Percentiles rank a stretch among this genome's conserved stretches.
phyloP scores from a whole-genome alignment of 2,888 invertebrate genomes.

The Ganaspis brasiliensis region DNA sequence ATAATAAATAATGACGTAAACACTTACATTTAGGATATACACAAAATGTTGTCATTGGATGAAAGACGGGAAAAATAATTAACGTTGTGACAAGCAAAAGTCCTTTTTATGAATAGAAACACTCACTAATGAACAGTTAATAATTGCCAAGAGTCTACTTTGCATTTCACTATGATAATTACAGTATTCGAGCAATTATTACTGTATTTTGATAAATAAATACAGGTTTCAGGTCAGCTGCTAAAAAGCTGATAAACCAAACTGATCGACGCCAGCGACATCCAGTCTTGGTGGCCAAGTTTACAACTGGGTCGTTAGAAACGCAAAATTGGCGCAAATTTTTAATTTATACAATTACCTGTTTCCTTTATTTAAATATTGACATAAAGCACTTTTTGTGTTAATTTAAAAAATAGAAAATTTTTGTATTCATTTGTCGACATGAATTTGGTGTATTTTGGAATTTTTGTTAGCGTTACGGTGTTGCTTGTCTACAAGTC shows the following conservation, averaged over 20 bases:
- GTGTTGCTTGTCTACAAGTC: background rate
- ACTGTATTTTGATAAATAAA: slow-evolving; percentile 16
- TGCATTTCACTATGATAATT: slow-evolving; percentile 14
- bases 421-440: too few species aligned
- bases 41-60: slow-evolving; percentile 22
- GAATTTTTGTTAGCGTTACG: too few species aligned
- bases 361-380: too few species aligned
- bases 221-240: slow-evolving; percentile 23
- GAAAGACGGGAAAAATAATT: background rate
- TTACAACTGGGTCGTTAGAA: slow-evolving; percentile 4
- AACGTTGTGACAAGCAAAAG: background rate
- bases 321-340: background rate
- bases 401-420: too few species aligned
- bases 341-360: too few species aligned
- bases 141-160: background rate
- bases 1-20: slow-evolving; percentile 19
- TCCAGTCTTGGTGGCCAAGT: background rate
- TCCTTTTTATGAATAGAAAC: background rate
- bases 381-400: too few species aligned
- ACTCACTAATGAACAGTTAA: background rate
- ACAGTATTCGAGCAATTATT: slow-evolving; percentile 5
- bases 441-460: background rate
- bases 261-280: slow-evolving; percentile 2
- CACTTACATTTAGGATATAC: slow-evolving; percentile 34
- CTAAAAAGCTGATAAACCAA: slow-evolving; percentile 24